phyloP scores from a whole-genome alignment of 2,113 vertebrate species.

The Corythaeola cristata region DNA sequence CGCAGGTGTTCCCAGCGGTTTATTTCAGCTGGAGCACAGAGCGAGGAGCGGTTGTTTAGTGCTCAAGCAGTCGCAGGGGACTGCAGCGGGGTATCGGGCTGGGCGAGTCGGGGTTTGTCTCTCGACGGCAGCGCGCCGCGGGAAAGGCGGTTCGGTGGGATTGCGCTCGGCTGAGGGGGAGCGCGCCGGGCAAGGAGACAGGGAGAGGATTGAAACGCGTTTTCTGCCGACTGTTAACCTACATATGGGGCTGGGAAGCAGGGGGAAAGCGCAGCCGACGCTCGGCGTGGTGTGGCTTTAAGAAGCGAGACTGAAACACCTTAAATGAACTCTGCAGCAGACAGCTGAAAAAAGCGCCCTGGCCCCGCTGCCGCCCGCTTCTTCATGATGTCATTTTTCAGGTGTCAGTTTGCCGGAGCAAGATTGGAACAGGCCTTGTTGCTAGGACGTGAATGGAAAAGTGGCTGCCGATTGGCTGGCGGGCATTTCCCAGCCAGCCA shows the following conservation, averaged over 20 bases:
- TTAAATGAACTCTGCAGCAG: slow-evolving; percentile 83
- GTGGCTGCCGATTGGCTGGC: slow-evolving; percentile 78
- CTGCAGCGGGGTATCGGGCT: neutral
- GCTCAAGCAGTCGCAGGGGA: accelerated
- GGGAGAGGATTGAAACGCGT: neutral
- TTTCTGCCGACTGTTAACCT: neutral
- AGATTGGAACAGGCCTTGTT: slow-evolving; percentile 85
- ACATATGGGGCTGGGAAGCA: neutral
- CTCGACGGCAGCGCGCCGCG: accelerated
- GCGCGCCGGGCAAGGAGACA: accelerated
- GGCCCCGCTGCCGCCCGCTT: slow-evolving; percentile 78
- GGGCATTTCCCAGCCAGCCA: slow-evolving; percentile 76
- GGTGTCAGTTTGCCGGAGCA: slow-evolving; percentile 84
- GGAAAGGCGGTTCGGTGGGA: neutral
- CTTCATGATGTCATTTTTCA: slow-evolving; percentile 89
- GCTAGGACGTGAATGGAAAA: slow-evolving; percentile 89
- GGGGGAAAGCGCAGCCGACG: neutral
- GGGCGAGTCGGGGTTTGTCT: neutral
- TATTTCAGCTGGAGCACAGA: neutral
- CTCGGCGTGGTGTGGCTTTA: slow-evolving; percentile 80
- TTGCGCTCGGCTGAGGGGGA: neutral
- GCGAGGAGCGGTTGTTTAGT: neutral
- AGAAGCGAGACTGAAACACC: slow-evolving; percentile 85
- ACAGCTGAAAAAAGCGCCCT: slow-evolving; percentile 61
- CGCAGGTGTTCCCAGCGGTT: neutral